These are phyloP conservation scores for Saguinus imperator DNA, from an alignment of 2,113 vertebrate genomes.

Conservation along the genomic window DNA sequence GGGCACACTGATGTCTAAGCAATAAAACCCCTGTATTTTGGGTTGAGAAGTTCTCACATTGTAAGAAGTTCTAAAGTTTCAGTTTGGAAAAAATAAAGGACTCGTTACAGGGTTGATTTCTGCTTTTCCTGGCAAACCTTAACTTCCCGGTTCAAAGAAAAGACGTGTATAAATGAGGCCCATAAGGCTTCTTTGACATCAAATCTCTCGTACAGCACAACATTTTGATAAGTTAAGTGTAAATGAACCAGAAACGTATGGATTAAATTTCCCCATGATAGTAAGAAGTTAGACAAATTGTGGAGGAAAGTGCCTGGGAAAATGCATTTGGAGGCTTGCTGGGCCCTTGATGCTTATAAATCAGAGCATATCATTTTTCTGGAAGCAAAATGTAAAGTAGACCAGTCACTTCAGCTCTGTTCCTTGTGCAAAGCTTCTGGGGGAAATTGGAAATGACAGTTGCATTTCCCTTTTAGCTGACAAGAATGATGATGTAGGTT, in stretches of 20 bases:
- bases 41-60: constrained; percentile 72
- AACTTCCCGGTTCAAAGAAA: constrained; percentile 78
- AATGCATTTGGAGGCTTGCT: constrained; percentile 54
- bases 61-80: constrained; percentile 77
- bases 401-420: background rate
- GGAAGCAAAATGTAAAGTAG: constrained; percentile 7
- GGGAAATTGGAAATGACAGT: constrained; percentile 3
- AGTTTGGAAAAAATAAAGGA: constrained; percentile 67
- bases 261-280: constrained; percentile 76
- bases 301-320: constrained; percentile 54
- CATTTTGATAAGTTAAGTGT: constrained; percentile 76
- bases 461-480: background rate
- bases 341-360: constrained; percentile 28
- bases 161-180: constrained; percentile 74
- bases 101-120: constrained; percentile 67
- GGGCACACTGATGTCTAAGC: constrained; percentile 45
- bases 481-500: background rate
- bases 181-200: constrained; percentile 74
- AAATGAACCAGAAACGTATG: constrained; percentile 79
- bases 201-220: constrained; percentile 62
- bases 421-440: background rate
- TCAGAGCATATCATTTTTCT: constrained; percentile 40
- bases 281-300: constrained; percentile 74
- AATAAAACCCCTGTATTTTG: constrained; percentile 55
- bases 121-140: constrained; percentile 77